Conservation (phyloP, 2,888 invertebrate genomes). For the Strigamia maritima region DNA sequence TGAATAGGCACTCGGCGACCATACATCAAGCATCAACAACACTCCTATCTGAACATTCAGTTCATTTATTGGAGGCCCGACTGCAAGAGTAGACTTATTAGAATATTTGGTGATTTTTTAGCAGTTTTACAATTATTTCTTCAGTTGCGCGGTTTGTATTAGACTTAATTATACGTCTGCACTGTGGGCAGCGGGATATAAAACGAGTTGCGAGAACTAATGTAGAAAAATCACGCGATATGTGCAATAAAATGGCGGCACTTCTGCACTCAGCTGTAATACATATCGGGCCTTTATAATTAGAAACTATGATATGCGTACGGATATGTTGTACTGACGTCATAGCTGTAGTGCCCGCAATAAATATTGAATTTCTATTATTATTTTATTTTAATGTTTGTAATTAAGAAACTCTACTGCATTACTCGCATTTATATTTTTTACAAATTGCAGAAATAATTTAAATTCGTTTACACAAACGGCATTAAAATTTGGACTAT, state of each 20-base stretch:
- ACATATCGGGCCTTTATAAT: background rate
- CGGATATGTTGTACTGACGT: background rate
- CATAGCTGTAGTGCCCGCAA: background rate
- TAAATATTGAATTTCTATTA: background rate
- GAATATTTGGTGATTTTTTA: too few species aligned
- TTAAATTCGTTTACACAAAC: too few species aligned
- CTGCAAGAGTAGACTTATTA: background rate
- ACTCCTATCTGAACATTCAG: background rate
- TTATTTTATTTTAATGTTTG: background rate
- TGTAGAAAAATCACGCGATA: too few species aligned
- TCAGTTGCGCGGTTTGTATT: too few species aligned
- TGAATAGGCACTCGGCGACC: background rate
- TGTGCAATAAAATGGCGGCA: background rate
- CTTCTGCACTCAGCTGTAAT: background rate
- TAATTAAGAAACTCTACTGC: too few species aligned
- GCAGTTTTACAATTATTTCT: too few species aligned
- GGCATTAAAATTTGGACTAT: too few species aligned
- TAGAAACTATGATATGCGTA: background rate
- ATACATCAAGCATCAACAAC: background rate
- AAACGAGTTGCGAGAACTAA: too few species aligned
- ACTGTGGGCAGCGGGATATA: too few species aligned
- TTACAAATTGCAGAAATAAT: too few species aligned
- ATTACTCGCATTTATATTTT: too few species aligned
- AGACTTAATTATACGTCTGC: too few species aligned
- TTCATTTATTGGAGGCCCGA: background rate